Base-by-base conservation (phyloP, 92 coral and sea anemone genomes). In the Meandrina meandrites region DNA sequence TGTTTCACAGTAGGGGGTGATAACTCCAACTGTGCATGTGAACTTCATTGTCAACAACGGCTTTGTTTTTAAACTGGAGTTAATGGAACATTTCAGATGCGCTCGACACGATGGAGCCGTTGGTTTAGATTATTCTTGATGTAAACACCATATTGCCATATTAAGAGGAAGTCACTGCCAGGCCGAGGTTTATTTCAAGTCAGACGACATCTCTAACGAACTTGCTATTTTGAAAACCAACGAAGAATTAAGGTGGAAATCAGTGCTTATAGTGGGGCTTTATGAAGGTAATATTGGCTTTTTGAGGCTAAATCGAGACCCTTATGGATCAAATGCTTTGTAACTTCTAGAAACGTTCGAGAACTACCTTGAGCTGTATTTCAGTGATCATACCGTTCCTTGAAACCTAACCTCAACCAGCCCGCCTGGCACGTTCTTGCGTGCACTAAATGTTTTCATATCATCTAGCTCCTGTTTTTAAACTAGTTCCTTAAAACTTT, bases 1-100 rank as follows among this genome's bases (percentile, higher is more conserved):
- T 71, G 76, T 37, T 21, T 71, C 47, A 71, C 48, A 35, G 76
- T 71, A 4, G 76, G 76, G 48, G 76, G 76, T 16, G 48, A 71
- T 34, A 18, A 71, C 76, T 71, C 71, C 28, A 31, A 18, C 69
- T 21, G 82, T 22, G 40, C 17, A 27, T 4, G n/a, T n/a, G n/a
- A 73, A 47, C 57, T 31, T 34, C 70, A 79, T 53, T 79, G 82
- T 79, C 81, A 22, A 71, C 18, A 21, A 4, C 57, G 24, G 50
- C 69, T 79, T 79, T 34, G 69, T 57, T 79, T 79, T 28, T 32
- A 54, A 54, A 79, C 40, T 9, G 15, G 22, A 32, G 47, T 36
- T 18, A 30, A 54, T 71, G 45, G 76, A 31, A 34, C 45, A 19
- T 57, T 34, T 79, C 8, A 57, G 69, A 79, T 79, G 68, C 69